phyloP scores from a whole-genome alignment of 1,140 invertebrate genomes.

The Bombus sibiricus region DNA sequence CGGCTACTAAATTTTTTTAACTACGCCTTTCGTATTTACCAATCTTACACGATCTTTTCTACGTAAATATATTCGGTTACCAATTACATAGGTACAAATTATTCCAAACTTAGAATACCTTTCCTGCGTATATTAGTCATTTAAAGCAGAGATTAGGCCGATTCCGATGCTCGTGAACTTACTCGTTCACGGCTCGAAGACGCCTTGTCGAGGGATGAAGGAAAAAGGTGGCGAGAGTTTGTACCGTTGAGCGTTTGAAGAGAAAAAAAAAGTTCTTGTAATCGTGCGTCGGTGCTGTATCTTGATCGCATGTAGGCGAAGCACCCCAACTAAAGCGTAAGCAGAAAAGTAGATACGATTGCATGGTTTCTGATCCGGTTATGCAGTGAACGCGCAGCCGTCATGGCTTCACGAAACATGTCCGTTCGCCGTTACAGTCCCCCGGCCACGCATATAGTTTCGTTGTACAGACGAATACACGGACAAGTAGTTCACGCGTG shows the following conservation, averaged over 20 bases:
- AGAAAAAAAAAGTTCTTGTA: conserved; percentile 24
- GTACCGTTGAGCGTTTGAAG: background rate
- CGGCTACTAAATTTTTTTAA: background rate
- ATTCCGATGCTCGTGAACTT: background rate
- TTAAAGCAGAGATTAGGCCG: background rate
- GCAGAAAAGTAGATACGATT: conserved; percentile 81
- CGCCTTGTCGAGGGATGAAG: background rate
- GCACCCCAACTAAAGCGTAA: conserved; percentile 79
- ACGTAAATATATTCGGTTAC: too few species aligned
- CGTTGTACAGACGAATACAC: background rate
- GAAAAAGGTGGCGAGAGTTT: background rate
- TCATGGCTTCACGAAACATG: conserved; percentile 76
- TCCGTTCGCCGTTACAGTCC: conserved; percentile 21
- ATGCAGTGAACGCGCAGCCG: conserved; percentile 67
- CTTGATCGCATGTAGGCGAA: conserved; percentile 72
- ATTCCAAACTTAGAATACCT: background rate
- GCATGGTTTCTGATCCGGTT: conserved; percentile 83
- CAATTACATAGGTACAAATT: background rate
- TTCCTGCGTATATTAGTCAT: background rate
- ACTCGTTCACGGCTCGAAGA: background rate
- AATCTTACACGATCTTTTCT: too few species aligned
- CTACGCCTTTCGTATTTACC: background rate
- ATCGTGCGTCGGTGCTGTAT: conserved; percentile 48
- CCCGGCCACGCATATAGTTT: background rate
- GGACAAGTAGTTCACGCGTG: background rate